These are phyloP conservation scores for Xanthia togata DNA, from an alignment of 2,888 invertebrate genomes.

Conservation along the genomic window DNA sequence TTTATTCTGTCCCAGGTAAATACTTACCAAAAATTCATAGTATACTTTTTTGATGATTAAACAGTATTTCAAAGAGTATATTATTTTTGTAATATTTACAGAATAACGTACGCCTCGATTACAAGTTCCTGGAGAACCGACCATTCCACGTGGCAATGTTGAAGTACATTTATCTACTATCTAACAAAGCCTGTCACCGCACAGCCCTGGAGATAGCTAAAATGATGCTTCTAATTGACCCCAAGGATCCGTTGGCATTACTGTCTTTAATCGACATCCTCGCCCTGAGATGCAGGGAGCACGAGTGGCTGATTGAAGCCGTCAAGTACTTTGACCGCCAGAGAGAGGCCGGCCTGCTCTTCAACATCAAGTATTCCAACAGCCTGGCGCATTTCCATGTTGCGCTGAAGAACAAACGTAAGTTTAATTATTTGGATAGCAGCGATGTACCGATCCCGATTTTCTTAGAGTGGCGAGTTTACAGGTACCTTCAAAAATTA, in stretches of 20 bases:
- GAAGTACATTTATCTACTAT: conserved; percentile 93
- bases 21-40: neutral
- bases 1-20: conserved; percentile 78
- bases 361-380: conserved; percentile 79
- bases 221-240: conserved; percentile 94
- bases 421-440: conserved; percentile 28
- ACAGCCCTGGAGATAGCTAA: conserved; percentile 97
- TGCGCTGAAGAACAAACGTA: conserved; percentile 71
- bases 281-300: conserved; percentile 94
- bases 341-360: conserved; percentile 71
- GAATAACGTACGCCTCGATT: conserved; percentile 76
- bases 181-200: conserved; percentile 95
- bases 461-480: neutral
- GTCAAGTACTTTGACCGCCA: conserved; percentile 70
- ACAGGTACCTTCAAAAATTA: neutral
- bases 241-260: conserved; percentile 94
- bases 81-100: conserved; percentile 59
- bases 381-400: conserved; percentile 79
- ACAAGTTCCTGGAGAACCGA: conserved; percentile 79
- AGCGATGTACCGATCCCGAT: neutral
- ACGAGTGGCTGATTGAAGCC: conserved; percentile 91
- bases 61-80: neutral
- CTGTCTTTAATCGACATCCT: conserved; percentile 95
- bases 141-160: conserved; percentile 92
- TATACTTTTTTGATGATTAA: neutral